Evolutionary conservation across 2,888 invertebrate genomes (phyloP).

Genomic region (Furcula furcula): DNA sequence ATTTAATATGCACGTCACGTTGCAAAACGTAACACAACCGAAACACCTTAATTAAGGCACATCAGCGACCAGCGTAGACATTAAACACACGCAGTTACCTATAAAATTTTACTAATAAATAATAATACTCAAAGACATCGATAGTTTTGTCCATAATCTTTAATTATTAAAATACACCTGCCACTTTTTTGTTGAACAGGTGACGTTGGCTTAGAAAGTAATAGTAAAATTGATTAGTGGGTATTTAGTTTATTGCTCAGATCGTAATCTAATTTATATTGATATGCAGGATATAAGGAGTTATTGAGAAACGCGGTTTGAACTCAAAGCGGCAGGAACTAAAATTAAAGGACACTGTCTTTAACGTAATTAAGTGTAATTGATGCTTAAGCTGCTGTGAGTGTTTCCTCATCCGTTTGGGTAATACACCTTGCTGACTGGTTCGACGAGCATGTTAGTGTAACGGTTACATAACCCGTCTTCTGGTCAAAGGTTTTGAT

Average conservation of each 20-base stretch:
- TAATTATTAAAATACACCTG: conserved; percentile 1
- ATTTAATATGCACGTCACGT: too few species aligned
- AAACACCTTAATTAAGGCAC: too few species aligned
- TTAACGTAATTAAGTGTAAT: not conserved
- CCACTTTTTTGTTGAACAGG: conserved; percentile 1
- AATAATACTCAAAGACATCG: too few species aligned
- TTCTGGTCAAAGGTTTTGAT: too few species aligned
- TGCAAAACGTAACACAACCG: too few species aligned
- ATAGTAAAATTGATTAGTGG: conserved; percentile 1
- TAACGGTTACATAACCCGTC: too few species aligned
- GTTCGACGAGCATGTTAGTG: too few species aligned
- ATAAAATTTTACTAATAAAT: too few species aligned
- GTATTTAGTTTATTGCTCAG: conserved; percentile 1
- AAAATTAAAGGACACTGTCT: not conserved
- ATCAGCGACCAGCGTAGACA: too few species aligned
- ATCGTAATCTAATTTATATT: not conserved
- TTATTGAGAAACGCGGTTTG: not conserved
- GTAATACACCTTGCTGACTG: not conserved
- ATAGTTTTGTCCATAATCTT: not conserved
- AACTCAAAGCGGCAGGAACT: not conserved
- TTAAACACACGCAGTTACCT: too few species aligned
- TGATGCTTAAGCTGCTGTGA: not conserved
- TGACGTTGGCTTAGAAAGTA: not conserved
- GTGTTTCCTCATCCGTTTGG: too few species aligned
- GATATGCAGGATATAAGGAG: not conserved